phyloP scores from a whole-genome alignment of 2,797 vertebrate genomes.

The Alcedo atthis region DNA sequence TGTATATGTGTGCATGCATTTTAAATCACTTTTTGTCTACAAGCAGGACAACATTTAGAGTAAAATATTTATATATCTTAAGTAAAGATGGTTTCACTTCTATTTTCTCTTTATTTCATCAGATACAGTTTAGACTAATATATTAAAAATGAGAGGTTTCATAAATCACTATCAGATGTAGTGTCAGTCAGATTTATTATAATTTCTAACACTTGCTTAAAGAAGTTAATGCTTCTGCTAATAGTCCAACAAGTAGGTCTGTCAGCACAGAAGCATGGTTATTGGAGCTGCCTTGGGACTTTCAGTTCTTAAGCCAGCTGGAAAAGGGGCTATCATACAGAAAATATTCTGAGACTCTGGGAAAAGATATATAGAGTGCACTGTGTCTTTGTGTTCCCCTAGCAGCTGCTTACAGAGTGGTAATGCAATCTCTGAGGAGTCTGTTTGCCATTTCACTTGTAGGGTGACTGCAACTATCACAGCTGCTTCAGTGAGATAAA shows the following conservation, averaged over 20 bases:
- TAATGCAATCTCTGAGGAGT: slow-evolving; percentile 18
- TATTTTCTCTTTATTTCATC: background rate
- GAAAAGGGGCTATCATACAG: slow-evolving; percentile 33
- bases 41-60: background rate
- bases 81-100: background rate
- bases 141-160: background rate
- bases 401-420: slow-evolving; percentile 43
- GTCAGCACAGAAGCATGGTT: background rate
- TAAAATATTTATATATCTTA: background rate
- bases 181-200: background rate
- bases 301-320: slow-evolving; percentile 1
- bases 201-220: background rate
- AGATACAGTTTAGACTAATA: background rate
- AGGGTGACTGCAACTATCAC: background rate
- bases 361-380: slow-evolving; percentile 24
- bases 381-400: slow-evolving; percentile 3
- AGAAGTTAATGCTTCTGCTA: slow-evolving; percentile 5
- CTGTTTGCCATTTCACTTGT: slow-evolving; percentile 29
- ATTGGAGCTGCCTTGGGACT: background rate
- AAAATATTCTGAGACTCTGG: slow-evolving; percentile 52
- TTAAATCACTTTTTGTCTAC: background rate
- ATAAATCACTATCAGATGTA: background rate
- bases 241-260: background rate
- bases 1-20: background rate
- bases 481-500: slow-evolving; percentile 22